Conservation (phyloP, 1,140 invertebrate species). For the Gyrodactylus bullatarudis region DNA sequence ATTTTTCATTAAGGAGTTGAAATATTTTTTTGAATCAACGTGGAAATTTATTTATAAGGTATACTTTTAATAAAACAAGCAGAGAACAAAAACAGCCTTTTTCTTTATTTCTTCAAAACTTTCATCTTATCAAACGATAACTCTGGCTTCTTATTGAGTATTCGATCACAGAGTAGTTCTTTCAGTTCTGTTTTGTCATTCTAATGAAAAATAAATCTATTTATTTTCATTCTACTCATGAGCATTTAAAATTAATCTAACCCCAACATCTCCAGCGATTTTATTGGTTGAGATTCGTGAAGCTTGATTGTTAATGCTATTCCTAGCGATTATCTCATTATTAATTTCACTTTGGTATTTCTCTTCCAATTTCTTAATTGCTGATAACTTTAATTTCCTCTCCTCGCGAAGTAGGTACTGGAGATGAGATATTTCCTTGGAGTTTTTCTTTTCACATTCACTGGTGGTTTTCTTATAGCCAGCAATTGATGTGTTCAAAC, state of each 20-base stretch:
- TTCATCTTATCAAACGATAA: background rate
- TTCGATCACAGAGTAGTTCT: background rate
- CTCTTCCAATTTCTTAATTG: background rate
- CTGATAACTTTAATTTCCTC: background rate
- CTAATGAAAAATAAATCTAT: too few relatives aligned
- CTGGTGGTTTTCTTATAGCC: too few relatives aligned
- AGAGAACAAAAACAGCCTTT: too few relatives aligned
- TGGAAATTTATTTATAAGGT: too few relatives aligned
- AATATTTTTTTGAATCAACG: too few relatives aligned
- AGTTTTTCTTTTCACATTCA: background rate
- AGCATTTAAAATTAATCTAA: too few relatives aligned
- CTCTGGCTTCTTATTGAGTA: background rate
- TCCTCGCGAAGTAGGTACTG: background rate
- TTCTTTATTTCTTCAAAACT: background rate
- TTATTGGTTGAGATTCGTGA: too few relatives aligned
- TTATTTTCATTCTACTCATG: too few relatives aligned
- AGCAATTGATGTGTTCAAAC: too few relatives aligned
- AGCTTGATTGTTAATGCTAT: background rate
- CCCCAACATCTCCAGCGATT: too few relatives aligned
- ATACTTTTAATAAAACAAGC: too few relatives aligned
- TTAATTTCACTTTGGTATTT: background rate
- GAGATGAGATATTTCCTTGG: background rate
- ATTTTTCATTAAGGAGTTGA: too few relatives aligned
- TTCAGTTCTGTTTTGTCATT: background rate
- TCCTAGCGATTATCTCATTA: background rate